These are phyloP conservation scores for Neoitamus cyanurus DNA, from an alignment of 2,888 invertebrate genomes.

Conservation along the genomic window DNA sequence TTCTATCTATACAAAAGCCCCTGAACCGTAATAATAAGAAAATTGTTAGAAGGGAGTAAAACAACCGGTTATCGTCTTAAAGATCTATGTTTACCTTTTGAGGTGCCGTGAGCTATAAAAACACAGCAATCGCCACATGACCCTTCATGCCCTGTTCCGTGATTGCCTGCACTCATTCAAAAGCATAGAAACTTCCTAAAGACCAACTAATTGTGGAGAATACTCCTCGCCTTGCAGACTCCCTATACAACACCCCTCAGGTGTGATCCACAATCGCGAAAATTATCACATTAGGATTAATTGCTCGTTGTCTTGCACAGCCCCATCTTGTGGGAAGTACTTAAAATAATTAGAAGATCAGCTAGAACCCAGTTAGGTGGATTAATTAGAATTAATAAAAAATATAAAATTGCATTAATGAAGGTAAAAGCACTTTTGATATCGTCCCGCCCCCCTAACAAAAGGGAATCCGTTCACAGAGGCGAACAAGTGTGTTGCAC, in stretches of 20 bases:
- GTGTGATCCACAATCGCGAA: background rate
- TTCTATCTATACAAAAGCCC: no score
- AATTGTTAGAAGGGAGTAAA: no score
- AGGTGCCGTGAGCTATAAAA: no score
- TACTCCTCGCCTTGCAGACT: background rate
- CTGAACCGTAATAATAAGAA: no score
- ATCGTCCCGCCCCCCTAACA: background rate
- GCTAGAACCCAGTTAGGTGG: background rate
- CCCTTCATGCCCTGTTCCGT: background rate
- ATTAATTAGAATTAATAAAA: background rate
- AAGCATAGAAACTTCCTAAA: background rate
- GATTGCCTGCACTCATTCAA: background rate
- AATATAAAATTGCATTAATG: background rate
- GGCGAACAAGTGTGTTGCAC: background rate
- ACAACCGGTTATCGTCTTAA: no score
- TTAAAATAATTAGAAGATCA: background rate
- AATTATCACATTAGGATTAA: background rate
- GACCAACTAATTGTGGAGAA: background rate
- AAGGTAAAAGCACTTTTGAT: background rate
- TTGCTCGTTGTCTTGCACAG: background rate
- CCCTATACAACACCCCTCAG: background rate
- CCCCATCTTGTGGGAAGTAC: background rate
- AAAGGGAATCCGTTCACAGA: background rate
- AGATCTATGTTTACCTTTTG: no score
- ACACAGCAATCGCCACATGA: no score